These are phyloP conservation scores for Nyctereutes procyonoides DNA, from an alignment of 2,113 vertebrate species.

Conservation along the genomic window DNA sequence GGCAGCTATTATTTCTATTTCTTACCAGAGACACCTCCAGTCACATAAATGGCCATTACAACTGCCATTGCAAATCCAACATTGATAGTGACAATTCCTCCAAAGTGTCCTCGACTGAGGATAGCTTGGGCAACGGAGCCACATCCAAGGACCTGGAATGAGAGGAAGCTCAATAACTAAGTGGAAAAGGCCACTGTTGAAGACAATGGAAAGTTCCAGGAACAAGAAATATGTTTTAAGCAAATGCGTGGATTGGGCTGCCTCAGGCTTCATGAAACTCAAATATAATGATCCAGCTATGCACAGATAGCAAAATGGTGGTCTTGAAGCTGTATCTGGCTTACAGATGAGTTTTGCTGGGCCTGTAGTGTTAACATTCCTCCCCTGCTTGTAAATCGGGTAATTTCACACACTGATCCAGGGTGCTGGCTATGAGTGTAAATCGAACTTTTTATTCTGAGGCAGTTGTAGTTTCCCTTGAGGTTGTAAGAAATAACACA, in stretches of 20 bases:
- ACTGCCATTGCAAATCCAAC: conserved; percentile 94
- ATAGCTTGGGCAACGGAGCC: conserved; percentile 93
- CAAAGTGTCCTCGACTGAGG: conserved; percentile 90
- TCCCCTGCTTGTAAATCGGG: neutral
- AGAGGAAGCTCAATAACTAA: neutral
- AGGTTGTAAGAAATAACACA: neutral
- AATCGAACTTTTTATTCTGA: neutral
- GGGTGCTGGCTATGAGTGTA: neutral
- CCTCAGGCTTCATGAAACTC: neutral
- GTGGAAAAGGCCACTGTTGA: neutral
- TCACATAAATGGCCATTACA: conserved; percentile 92
- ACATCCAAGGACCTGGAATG: conserved; percentile 93
- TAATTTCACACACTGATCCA: neutral
- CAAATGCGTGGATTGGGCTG: neutral
- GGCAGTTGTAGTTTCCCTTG: neutral
- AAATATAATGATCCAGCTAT: neutral
- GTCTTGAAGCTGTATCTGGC: neutral
- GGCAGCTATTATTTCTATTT: neutral
- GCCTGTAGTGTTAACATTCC: neutral
- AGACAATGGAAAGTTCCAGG: neutral
- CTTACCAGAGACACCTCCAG: conserved; percentile 96
- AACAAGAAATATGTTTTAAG: neutral
- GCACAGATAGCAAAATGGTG: neutral
- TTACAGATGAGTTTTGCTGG: neutral
- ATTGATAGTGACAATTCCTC: conserved; percentile 89